phyloP scores from a whole-genome alignment of 64 coral and sea anemone genomes.

The Stylophora pistillata region DNA sequence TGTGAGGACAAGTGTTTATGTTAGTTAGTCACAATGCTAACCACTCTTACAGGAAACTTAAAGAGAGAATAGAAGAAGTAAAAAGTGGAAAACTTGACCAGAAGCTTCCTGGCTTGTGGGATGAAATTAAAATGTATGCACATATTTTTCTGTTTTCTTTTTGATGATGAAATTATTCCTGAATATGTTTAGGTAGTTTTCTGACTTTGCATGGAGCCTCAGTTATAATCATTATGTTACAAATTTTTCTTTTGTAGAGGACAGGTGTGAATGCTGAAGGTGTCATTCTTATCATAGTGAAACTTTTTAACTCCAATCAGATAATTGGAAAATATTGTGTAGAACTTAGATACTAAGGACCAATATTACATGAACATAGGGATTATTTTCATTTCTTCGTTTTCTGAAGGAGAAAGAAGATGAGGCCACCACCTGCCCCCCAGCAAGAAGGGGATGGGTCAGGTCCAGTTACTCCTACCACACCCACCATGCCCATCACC shows the following conservation, averaged over 20 bases:
- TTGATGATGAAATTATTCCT: background rate
- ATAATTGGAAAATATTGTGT: too few relatives aligned
- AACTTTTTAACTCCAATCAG: too few relatives aligned
- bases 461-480: slow-evolving; percentile 39
- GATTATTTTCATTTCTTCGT: background rate
- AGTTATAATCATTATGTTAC: too few relatives aligned
- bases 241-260: too few relatives aligned
- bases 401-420: slow-evolving; percentile 46
- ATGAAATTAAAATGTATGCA: slow-evolving; percentile 87
- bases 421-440: slow-evolving; percentile 45
- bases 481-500: slow-evolving; percentile 47
- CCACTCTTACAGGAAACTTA: slow-evolving; percentile 65
- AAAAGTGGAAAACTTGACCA: slow-evolving; percentile 87
- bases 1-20: too few relatives aligned
- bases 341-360: too few relatives aligned
- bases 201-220: too few relatives aligned
- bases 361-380: background rate
- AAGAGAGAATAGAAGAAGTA: slow-evolving; percentile 87
- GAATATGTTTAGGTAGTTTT: too few relatives aligned
- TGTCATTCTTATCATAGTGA: too few relatives aligned
- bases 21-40: background rate
- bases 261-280: too few relatives aligned
- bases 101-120: slow-evolving; percentile 74
- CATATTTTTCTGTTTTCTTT: background rate
- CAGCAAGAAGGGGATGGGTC: slow-evolving; percentile 47